Base-by-base conservation (phyloP, 2,888 invertebrate species). In the Coenonympha glycerion region DNA sequence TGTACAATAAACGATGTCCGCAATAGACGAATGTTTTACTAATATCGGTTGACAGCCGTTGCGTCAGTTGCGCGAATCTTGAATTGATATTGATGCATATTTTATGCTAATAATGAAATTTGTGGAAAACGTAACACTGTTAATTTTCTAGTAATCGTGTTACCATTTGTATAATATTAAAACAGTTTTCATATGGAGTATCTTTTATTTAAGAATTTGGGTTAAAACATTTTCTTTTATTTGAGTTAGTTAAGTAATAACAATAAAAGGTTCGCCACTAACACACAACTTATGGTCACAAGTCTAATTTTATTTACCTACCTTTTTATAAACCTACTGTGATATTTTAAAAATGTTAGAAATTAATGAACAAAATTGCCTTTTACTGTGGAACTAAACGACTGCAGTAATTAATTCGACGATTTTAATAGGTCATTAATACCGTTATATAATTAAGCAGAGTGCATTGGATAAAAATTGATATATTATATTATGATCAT, bases 401-500 rank as follows among this genome's bases (percentile, higher is more conserved):
- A 9, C 31, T 22, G 22, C 21, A 8, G 3, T 19, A 28, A 13
- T 31, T 21, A 26, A 30, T 22, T 41, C 4, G 42, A 36, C 28
- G 22, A 22, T 56, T 62, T 66, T 77, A 70, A 81, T 81, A 68
- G 78, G 78, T 74, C 78, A 80, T 60, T 63, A 62, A 67, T 76
- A 77, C 79, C 78, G 81, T 86, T 85, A 84, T 76, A 76, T 83
- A 84, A 86, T 81, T 73, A 65, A 67, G 58, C 61, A 61, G 69
- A 67, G 74, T 80, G 63, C 81, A 82, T 79, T 76, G 62, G 79
- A 79, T 79, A 77, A 79, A 71, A 79, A 76, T 76, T 76, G 73
- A 80, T 79, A 74, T 76, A n/a, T n/a, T n/a, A n/a, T n/a, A n/a
- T n/a, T n/a, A 74, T 71, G 68, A 75, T 78, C 73, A 70, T 69